Evolutionary conservation across 2,797 vertebrate species (phyloP).

Genomic region (Hypotaenidia philippensis): DNA sequence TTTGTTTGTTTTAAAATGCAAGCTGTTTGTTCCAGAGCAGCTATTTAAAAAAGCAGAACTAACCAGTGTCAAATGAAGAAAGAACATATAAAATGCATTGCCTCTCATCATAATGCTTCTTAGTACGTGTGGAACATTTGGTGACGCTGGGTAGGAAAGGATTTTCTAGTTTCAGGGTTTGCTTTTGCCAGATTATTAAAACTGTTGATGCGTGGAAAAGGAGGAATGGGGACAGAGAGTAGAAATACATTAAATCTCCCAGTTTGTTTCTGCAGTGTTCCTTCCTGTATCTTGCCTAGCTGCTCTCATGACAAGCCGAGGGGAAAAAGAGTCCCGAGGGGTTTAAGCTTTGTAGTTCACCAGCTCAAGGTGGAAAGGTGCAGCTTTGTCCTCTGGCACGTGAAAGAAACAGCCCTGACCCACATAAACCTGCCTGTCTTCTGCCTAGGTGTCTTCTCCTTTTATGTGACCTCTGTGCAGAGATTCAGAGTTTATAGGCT

Average conservation of each 20-base stretch:
- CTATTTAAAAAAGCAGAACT: background rate
- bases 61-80: background rate
- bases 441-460: background rate
- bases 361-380: background rate
- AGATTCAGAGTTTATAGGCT: background rate
- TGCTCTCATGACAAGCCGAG: background rate
- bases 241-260: background rate
- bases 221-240: background rate
- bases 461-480: background rate
- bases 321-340: background rate
- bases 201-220: background rate
- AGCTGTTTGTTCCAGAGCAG: background rate
- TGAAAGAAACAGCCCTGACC: background rate
- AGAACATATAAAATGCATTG: background rate
- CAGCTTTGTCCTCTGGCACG: background rate
- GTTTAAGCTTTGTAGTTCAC: background rate
- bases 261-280: background rate
- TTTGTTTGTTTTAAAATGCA: background rate
- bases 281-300: background rate
- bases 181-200: background rate
- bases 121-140: background rate
- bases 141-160: background rate
- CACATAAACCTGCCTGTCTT: background rate
- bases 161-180: conserved; percentile 8
- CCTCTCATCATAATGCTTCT: background rate